phyloP scores from a whole-genome alignment of 2,888 invertebrate genomes.

The Drosophila borborema region DNA sequence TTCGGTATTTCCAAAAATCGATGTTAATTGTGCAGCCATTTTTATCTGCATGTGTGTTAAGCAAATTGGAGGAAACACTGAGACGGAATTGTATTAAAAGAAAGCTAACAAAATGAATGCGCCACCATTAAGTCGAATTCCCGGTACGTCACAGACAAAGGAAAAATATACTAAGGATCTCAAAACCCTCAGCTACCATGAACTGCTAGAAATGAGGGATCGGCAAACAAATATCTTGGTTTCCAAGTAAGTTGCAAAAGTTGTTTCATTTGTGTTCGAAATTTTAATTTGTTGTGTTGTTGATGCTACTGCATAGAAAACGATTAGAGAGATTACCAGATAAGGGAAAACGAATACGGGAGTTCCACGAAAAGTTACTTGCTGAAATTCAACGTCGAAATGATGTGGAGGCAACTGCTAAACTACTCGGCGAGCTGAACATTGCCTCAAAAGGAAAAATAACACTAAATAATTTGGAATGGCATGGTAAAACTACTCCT shows the following conservation, averaged over 20 bases:
- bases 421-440: constrained; percentile 82
- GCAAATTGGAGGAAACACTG: constrained; percentile 1
- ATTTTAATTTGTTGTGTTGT: not conserved
- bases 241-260: constrained; percentile 75
- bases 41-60: constrained; percentile 11
- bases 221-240: constrained; percentile 80
- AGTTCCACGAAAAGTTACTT: constrained; percentile 77
- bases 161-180: constrained; percentile 77
- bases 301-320: constrained; percentile 56
- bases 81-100: constrained; percentile 14
- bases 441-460: constrained; percentile 78
- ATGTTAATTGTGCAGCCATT: not conserved
- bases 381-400: constrained; percentile 77
- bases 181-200: constrained; percentile 66
- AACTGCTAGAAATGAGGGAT: constrained; percentile 82
- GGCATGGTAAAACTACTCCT: constrained; percentile 69
- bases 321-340: constrained; percentile 80
- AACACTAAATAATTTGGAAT: constrained; percentile 81
- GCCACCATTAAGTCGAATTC: constrained; percentile 71
- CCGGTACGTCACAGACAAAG: constrained; percentile 70
- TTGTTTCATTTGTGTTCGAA: not conserved
- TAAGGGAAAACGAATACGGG: constrained; percentile 82
- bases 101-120: constrained; percentile 25
- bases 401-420: constrained; percentile 80
- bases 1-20: not conserved